phyloP scores from a whole-genome alignment of 2,797 vertebrate genomes.

The Diglossa cyanea region DNA sequence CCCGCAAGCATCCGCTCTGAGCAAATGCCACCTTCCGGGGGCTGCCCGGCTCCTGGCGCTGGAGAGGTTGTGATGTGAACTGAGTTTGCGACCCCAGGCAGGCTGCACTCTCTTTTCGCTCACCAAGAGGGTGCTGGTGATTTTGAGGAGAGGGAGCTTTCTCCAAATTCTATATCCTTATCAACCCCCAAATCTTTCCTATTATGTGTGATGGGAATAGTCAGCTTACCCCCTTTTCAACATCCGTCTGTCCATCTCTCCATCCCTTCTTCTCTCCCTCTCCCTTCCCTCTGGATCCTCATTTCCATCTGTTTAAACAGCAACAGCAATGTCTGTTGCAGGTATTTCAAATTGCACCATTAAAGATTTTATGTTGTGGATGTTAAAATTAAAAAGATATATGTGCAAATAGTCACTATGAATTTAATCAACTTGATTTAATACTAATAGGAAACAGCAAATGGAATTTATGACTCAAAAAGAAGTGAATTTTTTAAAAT shows the following conservation, averaged over 20 bases:
- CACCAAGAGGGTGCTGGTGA: background rate
- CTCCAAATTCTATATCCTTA: background rate
- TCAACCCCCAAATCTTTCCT: background rate
- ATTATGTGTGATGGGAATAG: background rate
- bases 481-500: constrained; percentile 72
- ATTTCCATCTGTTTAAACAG: constrained; percentile 75
- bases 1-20: background rate
- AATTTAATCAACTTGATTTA: constrained; percentile 86
- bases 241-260: background rate
- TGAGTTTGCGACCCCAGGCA: background rate
- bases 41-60: background rate
- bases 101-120: background rate
- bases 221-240: background rate
- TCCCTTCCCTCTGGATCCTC: background rate
- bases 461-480: constrained; percentile 82
- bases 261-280: background rate
- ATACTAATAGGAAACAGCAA: constrained; percentile 82
- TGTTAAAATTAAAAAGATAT: constrained; percentile 84
- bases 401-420: constrained; percentile 80
- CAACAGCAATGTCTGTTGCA: constrained; percentile 61
- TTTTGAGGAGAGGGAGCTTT: background rate
- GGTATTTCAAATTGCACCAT: constrained; percentile 74
- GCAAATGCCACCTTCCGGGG: background rate
- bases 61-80: background rate
- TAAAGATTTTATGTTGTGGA: constrained; percentile 80